Evolutionary conservation across 2,888 invertebrate species (phyloP), one percentile per base, ranked within the genome.

Genomic region (Melanchra persicariae): DNA sequence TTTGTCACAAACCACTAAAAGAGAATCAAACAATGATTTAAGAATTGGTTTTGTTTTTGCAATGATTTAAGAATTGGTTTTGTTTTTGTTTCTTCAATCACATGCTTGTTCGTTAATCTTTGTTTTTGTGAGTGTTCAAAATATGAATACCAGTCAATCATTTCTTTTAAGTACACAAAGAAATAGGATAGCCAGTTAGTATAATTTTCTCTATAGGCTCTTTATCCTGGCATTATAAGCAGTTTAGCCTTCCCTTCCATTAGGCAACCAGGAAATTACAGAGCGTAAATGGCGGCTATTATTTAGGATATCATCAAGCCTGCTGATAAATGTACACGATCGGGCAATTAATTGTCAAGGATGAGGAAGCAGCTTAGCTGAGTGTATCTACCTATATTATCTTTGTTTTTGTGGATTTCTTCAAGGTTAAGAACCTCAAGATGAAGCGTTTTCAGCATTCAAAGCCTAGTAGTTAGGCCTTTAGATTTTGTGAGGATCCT

Each of bases 271-370:
- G 83, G 82, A 82, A 81, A 79, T 84, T 81, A 81, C 64, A 52
- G 62, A 40, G 52, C 65, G 60, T 73, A 74, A 83, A 82, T 81
- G 72, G 67, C 49, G 54, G 79, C 63, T 74, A 85, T 84, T 84
- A 84, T 83, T 85, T 79, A 75, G 84, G 83, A 77, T 83, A 81
- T 81, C 83, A 84, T 83, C 68, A 81, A 72, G 69, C 69, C 43
- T 43, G 58, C 79, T 79, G 85, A 81, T 83, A 81, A 83, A 83
- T 68, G 76, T 72, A 75, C 75, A 77, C 71, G 76, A 77, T 79
- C 73, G 70, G 71, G 61, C 68, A 75, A 83, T 84, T 77, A 83
- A 84, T 83, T 83, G 64, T 69, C 43, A 34, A 55, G 73, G 73
- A 70, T 67, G 69, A 59, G 58, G 49, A 49, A 52, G 59, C 52